phyloP scores from a whole-genome alignment of 2,797 vertebrate species.

The Fratercula arctica region DNA sequence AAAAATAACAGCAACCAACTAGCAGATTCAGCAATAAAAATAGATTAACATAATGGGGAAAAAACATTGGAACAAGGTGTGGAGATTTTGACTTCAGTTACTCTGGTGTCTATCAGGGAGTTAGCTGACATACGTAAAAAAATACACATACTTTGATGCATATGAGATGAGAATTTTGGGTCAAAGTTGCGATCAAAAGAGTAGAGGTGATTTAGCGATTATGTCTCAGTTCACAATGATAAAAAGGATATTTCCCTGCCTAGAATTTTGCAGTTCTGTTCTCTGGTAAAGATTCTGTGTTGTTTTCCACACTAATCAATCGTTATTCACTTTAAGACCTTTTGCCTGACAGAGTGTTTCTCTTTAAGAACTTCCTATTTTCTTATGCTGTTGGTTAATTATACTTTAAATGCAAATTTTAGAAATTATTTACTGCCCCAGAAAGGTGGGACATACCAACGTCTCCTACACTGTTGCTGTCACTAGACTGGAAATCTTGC shows the following conservation, averaged over 20 bases:
- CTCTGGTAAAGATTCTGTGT: not conserved
- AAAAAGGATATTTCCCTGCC: not conserved
- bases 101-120: not conserved
- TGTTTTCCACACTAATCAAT: not conserved
- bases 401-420: not conserved
- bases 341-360: not conserved
- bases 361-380: not conserved
- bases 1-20: conserved; percentile 32
- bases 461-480: not conserved
- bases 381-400: not conserved
- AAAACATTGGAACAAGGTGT: not conserved
- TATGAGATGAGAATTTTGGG: not conserved
- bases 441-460: not conserved
- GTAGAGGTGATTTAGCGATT: not conserved
- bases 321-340: not conserved
- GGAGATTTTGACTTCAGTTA: not conserved
- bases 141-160: not conserved
- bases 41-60: not conserved
- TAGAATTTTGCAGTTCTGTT: not conserved
- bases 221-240: not conserved
- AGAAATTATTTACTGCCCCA: not conserved
- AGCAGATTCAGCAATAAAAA: conserved; percentile 28
- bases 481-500: not conserved
- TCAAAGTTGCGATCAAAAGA: not conserved
- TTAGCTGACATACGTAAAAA: not conserved